Conservation (phyloP, 2,888 invertebrate genomes). For the Pterostichus niger region DNA sequence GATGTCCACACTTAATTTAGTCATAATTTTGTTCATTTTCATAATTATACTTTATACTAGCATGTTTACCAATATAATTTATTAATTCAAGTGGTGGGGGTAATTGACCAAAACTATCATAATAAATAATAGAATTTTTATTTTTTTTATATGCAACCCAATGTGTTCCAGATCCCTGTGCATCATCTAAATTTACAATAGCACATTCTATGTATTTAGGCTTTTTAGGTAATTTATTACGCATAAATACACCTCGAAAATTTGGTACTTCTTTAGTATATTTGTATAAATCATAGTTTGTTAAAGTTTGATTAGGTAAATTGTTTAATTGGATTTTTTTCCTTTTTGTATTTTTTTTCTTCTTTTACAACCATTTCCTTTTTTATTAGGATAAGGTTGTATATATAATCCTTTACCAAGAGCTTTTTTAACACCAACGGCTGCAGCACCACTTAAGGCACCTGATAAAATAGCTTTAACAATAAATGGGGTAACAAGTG, state of each 20-base stretch:
- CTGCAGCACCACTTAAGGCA: conserved; percentile 72
- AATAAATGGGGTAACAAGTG: conserved; percentile 67
- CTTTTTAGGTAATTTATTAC: conserved; percentile 68
- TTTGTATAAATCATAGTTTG: conserved; percentile 69
- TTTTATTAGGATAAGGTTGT: not conserved
- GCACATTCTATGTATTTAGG: not conserved
- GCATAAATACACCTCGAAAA: conserved; percentile 72
- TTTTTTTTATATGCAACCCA: no score
- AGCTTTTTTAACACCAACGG: conserved; percentile 50
- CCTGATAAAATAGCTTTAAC: conserved; percentile 71
- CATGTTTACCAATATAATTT: conserved; percentile 32
- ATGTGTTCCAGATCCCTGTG: not conserved
- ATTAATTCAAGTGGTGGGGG: no score
- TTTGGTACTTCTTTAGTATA: conserved; percentile 70
- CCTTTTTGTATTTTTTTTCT: not conserved
- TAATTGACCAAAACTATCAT: no score
- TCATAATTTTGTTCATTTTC: no score
- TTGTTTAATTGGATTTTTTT: no score
- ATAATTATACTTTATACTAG: not conserved
- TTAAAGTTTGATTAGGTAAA: no score
- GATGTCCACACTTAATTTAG: no score
- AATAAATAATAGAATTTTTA: no score
- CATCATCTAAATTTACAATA: not conserved
- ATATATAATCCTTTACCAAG: conserved; percentile 35
- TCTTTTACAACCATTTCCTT: not conserved